Percentiles rank a stretch among this genome's conserved stretches.
Conservation (phyloP, 2,797 vertebrate genomes). For the Periparus ater region DNA sequence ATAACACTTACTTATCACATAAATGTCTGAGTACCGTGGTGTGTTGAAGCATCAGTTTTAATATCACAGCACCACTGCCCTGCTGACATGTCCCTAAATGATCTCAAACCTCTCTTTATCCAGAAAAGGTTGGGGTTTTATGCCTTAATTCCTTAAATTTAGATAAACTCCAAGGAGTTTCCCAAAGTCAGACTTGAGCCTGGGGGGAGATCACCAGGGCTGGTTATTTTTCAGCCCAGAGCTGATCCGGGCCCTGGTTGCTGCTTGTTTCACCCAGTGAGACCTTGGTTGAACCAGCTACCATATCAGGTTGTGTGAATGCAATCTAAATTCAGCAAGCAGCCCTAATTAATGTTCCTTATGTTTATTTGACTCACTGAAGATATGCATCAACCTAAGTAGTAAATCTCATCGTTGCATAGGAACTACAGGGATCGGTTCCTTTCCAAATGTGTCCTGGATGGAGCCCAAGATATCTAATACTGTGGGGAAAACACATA, state of each 20-base stretch:
- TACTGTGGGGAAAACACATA: constrained; percentile 62
- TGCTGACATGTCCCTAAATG: neutral
- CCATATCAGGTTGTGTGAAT: constrained; percentile 20
- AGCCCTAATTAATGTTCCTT: constrained; percentile 19
- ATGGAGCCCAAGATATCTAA: constrained; percentile 49
- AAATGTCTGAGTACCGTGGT: neutral
- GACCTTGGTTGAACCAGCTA: neutral
- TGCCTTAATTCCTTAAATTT: neutral
- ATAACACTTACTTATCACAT: neutral
- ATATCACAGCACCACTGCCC: neutral
- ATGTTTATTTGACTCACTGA: constrained; percentile 25
- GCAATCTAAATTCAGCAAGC: constrained; percentile 51
- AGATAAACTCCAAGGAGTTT: neutral
- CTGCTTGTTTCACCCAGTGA: neutral
- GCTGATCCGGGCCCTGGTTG: neutral
- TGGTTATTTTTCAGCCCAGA: constrained; percentile 6
- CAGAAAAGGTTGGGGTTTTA: neutral
- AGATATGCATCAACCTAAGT: neutral
- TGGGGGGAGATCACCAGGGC: neutral
- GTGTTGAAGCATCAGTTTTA: neutral
- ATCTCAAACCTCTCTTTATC: neutral
- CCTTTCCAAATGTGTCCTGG: constrained; percentile 60
- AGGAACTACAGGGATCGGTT: constrained; percentile 50
- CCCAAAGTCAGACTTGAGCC: neutral
- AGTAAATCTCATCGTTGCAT: constrained; percentile 47